Percentiles rank a stretch among this genome's conserved stretches.
Conservation (phyloP, 2,888 invertebrate genomes). For the Apamea monoglypha region DNA sequence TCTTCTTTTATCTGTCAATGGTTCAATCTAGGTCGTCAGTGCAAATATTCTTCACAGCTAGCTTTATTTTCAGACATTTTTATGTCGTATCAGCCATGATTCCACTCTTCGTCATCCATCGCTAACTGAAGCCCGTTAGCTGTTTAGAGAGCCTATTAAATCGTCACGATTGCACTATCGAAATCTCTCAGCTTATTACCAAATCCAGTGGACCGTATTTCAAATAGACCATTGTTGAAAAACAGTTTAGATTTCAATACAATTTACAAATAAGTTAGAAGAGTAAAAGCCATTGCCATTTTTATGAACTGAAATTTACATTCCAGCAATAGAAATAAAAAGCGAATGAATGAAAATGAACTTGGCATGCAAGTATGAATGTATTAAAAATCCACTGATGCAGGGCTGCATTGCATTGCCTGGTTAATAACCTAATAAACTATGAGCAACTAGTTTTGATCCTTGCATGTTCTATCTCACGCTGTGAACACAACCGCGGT, state of each 20-base stretch:
- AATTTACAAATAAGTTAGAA: background rate
- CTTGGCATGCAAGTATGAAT: constrained; percentile 31
- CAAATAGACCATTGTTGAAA: constrained; percentile 15
- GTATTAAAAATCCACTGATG: constrained; percentile 46
- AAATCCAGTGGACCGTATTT: constrained; percentile 38
- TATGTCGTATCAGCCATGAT: constrained; percentile 13
- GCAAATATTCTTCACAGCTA: background rate
- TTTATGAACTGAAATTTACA: constrained; percentile 12
- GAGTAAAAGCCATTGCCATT: constrained; percentile 2
- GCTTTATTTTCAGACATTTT: constrained; percentile 12
- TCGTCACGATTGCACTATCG: constrained; percentile 53
- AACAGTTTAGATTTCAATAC: constrained; percentile 18
- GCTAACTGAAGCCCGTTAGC: constrained; percentile 40
- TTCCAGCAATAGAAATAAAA: constrained; percentile 39
- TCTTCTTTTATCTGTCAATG: background rate
- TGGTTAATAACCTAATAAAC: constrained; percentile 74
- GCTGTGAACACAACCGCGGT: constrained; percentile 52
- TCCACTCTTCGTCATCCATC: constrained; percentile 14
- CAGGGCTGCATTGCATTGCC: constrained; percentile 43
- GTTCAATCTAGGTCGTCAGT: background rate
- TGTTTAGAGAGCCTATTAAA: constrained; percentile 47
- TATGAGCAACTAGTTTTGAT: constrained; percentile 76
- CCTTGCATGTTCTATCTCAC: constrained; percentile 71
- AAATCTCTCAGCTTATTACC: constrained; percentile 41
- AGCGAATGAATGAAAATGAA: constrained; percentile 46